Evolutionary conservation across 2,797 vertebrate genomes (phyloP), one percentile per base, ranked within the genome.

Genomic region (Galago senegalensis): DNA sequence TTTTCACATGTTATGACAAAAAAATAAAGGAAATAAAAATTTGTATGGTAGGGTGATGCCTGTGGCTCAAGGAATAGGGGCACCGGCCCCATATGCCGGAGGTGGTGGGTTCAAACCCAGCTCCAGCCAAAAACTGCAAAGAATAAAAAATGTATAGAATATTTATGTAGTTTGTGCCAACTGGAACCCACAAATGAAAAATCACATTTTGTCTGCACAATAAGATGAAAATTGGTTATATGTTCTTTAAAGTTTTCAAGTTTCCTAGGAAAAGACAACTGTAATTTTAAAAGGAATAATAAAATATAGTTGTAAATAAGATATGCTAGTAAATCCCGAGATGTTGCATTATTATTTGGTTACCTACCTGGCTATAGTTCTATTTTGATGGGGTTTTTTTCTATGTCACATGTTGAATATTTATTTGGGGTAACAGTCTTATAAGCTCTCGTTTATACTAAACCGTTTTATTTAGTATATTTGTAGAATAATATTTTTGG

Each of bases 11-110:
- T 92, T 89, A 31, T 43, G 23, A 63, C 61, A 79, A 86, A 88
- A 94, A 94, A 93, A 58, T 82, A 75, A 75, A 72, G 18, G 29
- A 93, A 89, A 65, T 94, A 76, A 89, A 97, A 87, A 85, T 58
- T 9, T 70, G 69, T 31, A 3, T 34, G 53, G 70, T 43, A 43
- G 40, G 40, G 40, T 43, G 40, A 7, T 43, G 40, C 40, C 40
- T 43, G 40, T 43, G 40, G 40, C 40, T 43, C 40, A 43, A 43
- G 40, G 40, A 43, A 7, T 43, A 43, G 40, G 40, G 40, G 40
- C 40, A 43, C 40, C 40, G 5, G 40, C 40, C 40, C 40, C 40
- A 5, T 43, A 43, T 43, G 40, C 40, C 7, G 40, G 40, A 43
- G 40, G 5, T 43, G 40, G 40, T 6, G 7, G 40, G 40, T 43